Conservation (phyloP, 92 coral and sea anemone genomes). For the Bergia sp. region DNA sequence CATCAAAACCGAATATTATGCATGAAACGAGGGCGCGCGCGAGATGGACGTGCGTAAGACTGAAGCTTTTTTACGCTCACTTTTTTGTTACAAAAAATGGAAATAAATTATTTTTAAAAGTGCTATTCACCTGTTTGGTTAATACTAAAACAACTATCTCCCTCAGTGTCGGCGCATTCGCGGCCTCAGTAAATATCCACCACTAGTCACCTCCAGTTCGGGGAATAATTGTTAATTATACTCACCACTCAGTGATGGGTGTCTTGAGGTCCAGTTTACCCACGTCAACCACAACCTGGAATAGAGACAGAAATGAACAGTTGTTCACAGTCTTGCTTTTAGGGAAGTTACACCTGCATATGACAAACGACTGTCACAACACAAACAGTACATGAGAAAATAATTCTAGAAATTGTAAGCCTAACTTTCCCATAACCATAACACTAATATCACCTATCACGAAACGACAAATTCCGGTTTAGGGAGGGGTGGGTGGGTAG, state of each 20-base stretch:
- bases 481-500: neutral
- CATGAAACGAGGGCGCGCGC: too few relatives aligned
- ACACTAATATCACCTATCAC: neutral
- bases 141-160: too few relatives aligned
- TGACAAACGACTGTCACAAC: neutral
- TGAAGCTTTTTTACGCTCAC: too few relatives aligned
- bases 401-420: too few relatives aligned
- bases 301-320: neutral
- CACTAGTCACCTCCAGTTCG: too few relatives aligned
- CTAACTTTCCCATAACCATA: neutral
- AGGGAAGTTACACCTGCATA: neutral
- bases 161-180: too few relatives aligned
- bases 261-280: slow-evolving; percentile 70
- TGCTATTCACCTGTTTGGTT: too few relatives aligned
- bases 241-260: slow-evolving; percentile 76
- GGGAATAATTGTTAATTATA: neutral
- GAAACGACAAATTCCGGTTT: neutral
- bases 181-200: too few relatives aligned
- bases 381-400: neutral
- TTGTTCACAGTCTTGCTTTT: neutral
- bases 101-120: too few relatives aligned
- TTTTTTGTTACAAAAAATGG: too few relatives aligned
- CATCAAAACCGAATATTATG: too few relatives aligned
- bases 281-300: slow-evolving; percentile 76
- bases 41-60: too few relatives aligned